Evolutionary conservation across 2,888 invertebrate genomes (phyloP), one percentile per base, ranked within the genome.

Genomic region (Zaprionus bogoriensis): DNA sequence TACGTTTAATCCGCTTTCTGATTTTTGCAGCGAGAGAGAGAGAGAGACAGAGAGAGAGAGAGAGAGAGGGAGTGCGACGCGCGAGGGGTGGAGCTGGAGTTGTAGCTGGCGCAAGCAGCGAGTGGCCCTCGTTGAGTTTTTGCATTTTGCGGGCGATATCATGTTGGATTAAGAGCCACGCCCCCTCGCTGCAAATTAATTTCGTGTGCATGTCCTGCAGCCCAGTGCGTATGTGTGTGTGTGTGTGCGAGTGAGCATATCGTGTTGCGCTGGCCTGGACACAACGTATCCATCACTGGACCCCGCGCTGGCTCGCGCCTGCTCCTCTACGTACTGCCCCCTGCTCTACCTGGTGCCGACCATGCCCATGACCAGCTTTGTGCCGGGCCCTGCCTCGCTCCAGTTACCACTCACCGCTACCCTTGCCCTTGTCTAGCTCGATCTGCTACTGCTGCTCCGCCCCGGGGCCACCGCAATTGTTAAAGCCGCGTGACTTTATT

Each of bases 1-100:
- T 83, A 87, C 77, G 81, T 88, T 89, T 89, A 88, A 89, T 89
- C 87, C 89, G 87, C 87, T 82, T 89, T 81, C 76, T 75, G 88
- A 83, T 83, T 85, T 82, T 77, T 63, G 72, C 25, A 9, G n/a
- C 55, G 20, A 41, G 36, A 23, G 28, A 9, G 45, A n/a, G 38
- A 3, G 30, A 4, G 20, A n/a, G 45, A 20, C 17, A n/a, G 55
- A 27, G 23, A n/a, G n/a, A n/a, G n/a, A n/a, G 45, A 22, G 14
- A 22, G 23, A n/a, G 4, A 17, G 12, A n/a, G 22, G 30, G 14
- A 27, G 10, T 20, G 14, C 3, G 36, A 5, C 25, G 22, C 12
- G 28, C 1, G 14, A 14, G 14, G 32, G 10, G 20, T 22, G 20
- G n/a, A 41, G 36, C 45, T 20, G 30, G 25, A 42, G 6, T 36